A percentile compares a stretch with the other conserved stretches of the same genome.
These are phyloP conservation scores for Pogona vitticeps DNA, from an alignment of 2,113 vertebrate genomes.

Conservation along the genomic window DNA sequence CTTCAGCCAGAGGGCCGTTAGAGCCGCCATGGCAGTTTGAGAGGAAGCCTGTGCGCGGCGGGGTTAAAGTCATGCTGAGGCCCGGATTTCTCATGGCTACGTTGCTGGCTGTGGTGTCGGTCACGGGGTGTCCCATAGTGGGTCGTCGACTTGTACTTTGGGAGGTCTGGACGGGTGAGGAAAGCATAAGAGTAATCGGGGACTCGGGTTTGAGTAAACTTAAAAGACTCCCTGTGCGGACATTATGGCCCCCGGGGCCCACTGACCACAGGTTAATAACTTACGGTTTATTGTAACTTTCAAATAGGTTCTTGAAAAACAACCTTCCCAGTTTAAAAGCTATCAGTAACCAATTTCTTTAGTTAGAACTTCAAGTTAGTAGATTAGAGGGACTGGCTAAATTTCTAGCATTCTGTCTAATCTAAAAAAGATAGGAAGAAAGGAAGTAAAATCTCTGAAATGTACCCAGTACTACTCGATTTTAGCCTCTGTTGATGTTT, in stretches of 20 bases:
- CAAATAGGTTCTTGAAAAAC: background rate
- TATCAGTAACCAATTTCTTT: background rate
- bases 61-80: background rate
- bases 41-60: background rate
- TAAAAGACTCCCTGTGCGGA: too few relatives aligned
- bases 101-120: background rate
- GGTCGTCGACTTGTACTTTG: background rate
- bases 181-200: background rate
- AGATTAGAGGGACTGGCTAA: background rate
- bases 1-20: background rate
- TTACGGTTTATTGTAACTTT: background rate
- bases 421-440: too few relatives aligned
- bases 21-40: background rate
- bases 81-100: background rate
- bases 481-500: too few relatives aligned
- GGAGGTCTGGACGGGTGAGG: conserved; percentile 26
- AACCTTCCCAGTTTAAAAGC: background rate
- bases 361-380: background rate
- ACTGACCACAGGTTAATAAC: too few relatives aligned
- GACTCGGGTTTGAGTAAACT: too few relatives aligned
- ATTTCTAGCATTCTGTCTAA: too few relatives aligned
- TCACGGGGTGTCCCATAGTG: background rate
- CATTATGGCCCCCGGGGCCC: too few relatives aligned
- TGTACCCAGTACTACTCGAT: too few relatives aligned
- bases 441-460: too few relatives aligned